Evolutionary conservation across 2,888 invertebrate species (phyloP).

Genomic region (Ichneumon xanthorius): DNA sequence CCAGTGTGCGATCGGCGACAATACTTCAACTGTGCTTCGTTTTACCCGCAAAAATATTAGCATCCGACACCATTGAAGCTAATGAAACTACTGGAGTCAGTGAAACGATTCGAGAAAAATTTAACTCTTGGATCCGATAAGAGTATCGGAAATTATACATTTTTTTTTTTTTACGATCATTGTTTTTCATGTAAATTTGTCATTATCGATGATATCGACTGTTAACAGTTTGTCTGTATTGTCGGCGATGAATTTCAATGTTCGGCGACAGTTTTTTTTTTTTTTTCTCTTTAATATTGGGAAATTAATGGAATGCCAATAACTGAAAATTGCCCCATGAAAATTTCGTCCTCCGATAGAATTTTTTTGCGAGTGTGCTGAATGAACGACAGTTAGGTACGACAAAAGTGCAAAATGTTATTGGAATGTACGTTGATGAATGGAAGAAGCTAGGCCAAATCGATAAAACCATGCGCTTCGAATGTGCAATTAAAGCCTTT

Average conservation of each 20-base stretch:
- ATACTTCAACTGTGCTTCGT: not conserved
- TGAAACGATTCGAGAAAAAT: not conserved
- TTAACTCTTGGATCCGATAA: not conserved
- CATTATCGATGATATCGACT: not conserved
- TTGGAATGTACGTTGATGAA: slow-evolving; percentile 70
- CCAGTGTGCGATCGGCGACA: not conserved
- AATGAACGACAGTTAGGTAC: slow-evolving; percentile 64
- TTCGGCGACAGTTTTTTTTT: not conserved
- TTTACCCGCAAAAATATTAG: not conserved
- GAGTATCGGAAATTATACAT: not conserved
- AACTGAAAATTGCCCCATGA: slow-evolving; percentile 23
- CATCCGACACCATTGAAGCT: not conserved
- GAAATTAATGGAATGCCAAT: slow-evolving; percentile 19
- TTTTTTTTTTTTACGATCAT: not conserved
- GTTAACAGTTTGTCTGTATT: not conserved
- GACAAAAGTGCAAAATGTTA: slow-evolving; percentile 65
- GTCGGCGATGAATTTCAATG: not conserved
- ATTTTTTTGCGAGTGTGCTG: slow-evolving; percentile 38
- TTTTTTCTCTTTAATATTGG: not conserved
- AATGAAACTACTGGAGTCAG: not conserved
- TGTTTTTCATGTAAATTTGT: not conserved
- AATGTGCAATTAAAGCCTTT: slow-evolving; percentile 77
- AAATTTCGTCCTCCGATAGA: slow-evolving; percentile 27
- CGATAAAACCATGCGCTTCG: slow-evolving; percentile 77
- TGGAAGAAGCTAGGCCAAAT: slow-evolving; percentile 78